Percentiles rank a stretch among this genome's conserved stretches.
Conservation (phyloP, 2,113 vertebrate species). For the Tachuris rubrigastra region DNA sequence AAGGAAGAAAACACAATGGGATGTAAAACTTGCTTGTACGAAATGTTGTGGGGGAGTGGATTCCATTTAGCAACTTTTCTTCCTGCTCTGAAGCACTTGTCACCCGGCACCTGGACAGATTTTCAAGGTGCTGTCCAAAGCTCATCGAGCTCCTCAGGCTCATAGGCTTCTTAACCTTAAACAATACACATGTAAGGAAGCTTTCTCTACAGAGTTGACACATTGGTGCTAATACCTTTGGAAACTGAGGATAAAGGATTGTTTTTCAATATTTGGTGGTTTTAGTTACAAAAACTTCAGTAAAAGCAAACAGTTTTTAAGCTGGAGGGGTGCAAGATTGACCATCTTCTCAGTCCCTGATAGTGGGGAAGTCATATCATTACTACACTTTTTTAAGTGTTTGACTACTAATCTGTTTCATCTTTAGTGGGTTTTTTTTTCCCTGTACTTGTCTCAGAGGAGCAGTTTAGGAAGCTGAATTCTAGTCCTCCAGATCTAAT, state of each 20-base stretch:
- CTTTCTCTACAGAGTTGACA: background rate
- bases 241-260: background rate
- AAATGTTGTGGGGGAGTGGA: background rate
- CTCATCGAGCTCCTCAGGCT: too few relatives aligned
- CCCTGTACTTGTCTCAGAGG: background rate
- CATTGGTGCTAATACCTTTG: background rate
- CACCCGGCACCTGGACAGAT: background rate
- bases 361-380: fast-evolving
- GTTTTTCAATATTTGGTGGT: background rate
- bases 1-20: background rate
- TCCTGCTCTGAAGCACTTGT: background rate
- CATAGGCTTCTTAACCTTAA: background rate
- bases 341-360: background rate
- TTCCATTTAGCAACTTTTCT: background rate
- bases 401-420: background rate
- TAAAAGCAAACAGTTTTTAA: background rate
- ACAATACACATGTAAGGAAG: fast-evolving
- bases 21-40: background rate
- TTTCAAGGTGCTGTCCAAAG: background rate
- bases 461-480: background rate
- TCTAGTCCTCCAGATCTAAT: background rate
- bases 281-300: background rate
- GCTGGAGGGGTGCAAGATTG: background rate
- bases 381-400: background rate
- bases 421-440: background rate